A percentile compares a stretch with the other conserved stretches of the same genome.
These are phyloP conservation scores for Brachionus asplanchnoidis DNA, from an alignment of 1,140 invertebrate genomes.

Conservation along the genomic window DNA sequence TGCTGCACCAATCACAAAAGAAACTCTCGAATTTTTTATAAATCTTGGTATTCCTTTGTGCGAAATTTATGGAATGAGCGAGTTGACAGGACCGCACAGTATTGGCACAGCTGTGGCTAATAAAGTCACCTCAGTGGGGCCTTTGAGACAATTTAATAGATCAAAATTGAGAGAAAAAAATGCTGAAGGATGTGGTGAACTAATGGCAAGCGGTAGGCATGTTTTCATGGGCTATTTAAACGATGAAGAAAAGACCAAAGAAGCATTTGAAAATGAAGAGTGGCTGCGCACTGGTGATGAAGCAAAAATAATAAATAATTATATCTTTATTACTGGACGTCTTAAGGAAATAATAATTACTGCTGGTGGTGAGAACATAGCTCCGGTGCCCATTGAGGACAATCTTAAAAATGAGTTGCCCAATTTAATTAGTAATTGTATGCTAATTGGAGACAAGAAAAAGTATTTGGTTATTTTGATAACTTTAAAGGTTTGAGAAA, in stretches of 20 bases:
- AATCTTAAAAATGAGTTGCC: slow-evolving; percentile 70
- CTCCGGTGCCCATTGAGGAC: slow-evolving; percentile 79
- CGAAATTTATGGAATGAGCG: slow-evolving; percentile 67
- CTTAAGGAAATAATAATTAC: slow-evolving; percentile 40
- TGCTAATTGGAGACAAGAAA: slow-evolving; percentile 76
- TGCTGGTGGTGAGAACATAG: slow-evolving; percentile 68
- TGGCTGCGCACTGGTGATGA: slow-evolving; percentile 77
- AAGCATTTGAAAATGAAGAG: slow-evolving; percentile 68
- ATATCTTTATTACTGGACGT: slow-evolving; percentile 43
- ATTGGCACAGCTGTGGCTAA: slow-evolving; percentile 57
- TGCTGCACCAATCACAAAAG: slow-evolving; percentile 74
- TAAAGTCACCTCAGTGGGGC: slow-evolving; percentile 66
- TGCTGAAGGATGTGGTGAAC: slow-evolving; percentile 71
- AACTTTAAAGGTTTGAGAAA: slow-evolving; percentile 69
- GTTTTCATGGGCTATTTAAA: slow-evolving; percentile 85
- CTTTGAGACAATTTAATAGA: neutral
- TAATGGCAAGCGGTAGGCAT: slow-evolving; percentile 69
- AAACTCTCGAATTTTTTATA: slow-evolving; percentile 78
- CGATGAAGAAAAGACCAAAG: slow-evolving; percentile 69
- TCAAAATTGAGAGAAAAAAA: slow-evolving; percentile 63
- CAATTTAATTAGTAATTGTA: slow-evolving; percentile 68
- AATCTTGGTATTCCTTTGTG: slow-evolving; percentile 74
- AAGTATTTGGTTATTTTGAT: slow-evolving; percentile 79
- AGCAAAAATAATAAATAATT: slow-evolving; percentile 23
- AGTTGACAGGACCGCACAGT: slow-evolving; percentile 69